Conservation (phyloP, 2,888 invertebrate genomes). For the Phragmatobia fuliginosa region DNA sequence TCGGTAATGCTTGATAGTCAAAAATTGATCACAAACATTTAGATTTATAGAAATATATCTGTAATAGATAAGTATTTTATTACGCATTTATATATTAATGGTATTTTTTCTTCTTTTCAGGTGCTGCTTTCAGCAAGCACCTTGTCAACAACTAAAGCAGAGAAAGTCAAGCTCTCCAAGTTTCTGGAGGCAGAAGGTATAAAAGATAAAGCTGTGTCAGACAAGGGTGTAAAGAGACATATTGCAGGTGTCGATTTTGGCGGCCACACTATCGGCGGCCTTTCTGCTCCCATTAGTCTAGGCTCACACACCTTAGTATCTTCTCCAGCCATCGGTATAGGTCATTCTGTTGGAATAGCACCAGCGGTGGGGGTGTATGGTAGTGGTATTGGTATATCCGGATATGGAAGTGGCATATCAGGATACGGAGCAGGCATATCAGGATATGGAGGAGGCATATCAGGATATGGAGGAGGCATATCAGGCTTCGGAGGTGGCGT, state of each 20-base stretch:
- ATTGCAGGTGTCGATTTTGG: slow-evolving; percentile 51
- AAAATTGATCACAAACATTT: too few species aligned
- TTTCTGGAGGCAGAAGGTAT: slow-evolving; percentile 72
- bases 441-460: slow-evolving; percentile 15
- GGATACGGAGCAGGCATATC: slow-evolving; percentile 28
- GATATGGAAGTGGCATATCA: slow-evolving; percentile 22
- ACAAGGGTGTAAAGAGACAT: slow-evolving; percentile 75
- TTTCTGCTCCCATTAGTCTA: slow-evolving; percentile 28
- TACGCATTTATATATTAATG: neutral
- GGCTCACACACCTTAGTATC: slow-evolving; percentile 19
- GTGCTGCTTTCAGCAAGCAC: slow-evolving; percentile 75
- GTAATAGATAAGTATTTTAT: too few species aligned
- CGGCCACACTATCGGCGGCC: slow-evolving; percentile 41
- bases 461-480: slow-evolving; percentile 23
- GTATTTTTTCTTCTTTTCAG: slow-evolving; percentile 57
- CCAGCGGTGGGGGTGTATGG: slow-evolving; percentile 36
- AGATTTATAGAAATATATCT: too few species aligned
- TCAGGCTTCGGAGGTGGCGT: slow-evolving; percentile 24
- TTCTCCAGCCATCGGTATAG: slow-evolving; percentile 37
- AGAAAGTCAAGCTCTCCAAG: slow-evolving; percentile 70
- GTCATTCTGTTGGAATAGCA: slow-evolving; percentile 39
- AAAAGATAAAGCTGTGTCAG: slow-evolving; percentile 66
- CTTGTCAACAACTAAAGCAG: slow-evolving; percentile 66
- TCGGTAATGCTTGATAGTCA: too few species aligned
- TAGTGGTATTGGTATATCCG: slow-evolving; percentile 30